A percentile compares a stretch with the other conserved stretches of the same genome.
These are phyloP conservation scores for Carapus acus DNA, from an alignment of 2,797 vertebrate genomes.

Conservation along the genomic window DNA sequence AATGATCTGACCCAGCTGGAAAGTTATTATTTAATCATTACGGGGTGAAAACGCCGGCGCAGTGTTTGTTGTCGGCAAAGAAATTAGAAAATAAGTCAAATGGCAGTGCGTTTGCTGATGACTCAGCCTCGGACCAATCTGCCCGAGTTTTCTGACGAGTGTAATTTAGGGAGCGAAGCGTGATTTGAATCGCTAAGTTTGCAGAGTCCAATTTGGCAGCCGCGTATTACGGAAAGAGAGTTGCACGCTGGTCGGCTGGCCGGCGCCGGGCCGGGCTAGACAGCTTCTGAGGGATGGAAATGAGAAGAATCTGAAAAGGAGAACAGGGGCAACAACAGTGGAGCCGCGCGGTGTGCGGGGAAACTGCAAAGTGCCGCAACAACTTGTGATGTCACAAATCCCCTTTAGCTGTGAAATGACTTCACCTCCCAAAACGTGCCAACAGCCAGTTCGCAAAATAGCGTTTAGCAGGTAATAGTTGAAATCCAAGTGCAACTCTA, in stretches of 20 bases:
- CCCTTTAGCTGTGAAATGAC: no score
- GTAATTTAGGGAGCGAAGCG: conserved; percentile 38
- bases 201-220: conserved; percentile 12
- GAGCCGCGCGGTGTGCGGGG: no score
- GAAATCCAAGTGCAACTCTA: no score
- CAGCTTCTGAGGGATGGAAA: conserved; percentile 31
- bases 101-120: conserved; percentile 51
- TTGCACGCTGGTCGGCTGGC: conserved; percentile 27
- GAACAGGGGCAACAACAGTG: conserved; percentile 17
- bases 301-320: conserved; percentile 29
- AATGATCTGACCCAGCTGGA: conserved; percentile 35
- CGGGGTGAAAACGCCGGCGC: conserved; percentile 30
- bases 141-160: conserved; percentile 33
- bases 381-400: no score
- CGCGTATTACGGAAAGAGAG: conserved; percentile 16
- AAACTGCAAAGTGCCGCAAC: no score
- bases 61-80: conserved; percentile 43
- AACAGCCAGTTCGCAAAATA: no score
- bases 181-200: conserved; percentile 29
- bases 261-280: conserved; percentile 13
- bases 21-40: conserved; percentile 45
- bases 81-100: conserved; percentile 54
- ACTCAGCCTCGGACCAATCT: conserved; percentile 48
- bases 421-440: no score
- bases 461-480: no score